phyloP scores from a whole-genome alignment of 2,888 invertebrate genomes.

The Belgica antarctica region DNA sequence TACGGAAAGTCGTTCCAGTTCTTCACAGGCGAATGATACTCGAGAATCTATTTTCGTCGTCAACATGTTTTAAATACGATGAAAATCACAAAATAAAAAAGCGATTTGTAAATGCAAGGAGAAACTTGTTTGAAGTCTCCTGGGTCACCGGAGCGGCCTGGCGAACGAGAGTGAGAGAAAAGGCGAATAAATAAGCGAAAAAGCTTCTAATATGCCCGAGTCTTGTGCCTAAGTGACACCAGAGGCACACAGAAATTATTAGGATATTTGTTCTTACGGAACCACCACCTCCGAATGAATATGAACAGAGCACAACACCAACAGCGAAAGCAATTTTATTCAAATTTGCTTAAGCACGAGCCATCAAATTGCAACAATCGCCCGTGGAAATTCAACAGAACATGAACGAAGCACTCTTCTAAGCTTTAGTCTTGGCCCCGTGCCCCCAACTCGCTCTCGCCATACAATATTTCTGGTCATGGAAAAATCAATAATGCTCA shows the following conservation, averaged over 20 bases:
- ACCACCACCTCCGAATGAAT: too few species aligned
- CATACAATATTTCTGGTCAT: constrained; percentile 25
- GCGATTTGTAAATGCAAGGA: too few species aligned
- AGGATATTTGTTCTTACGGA: too few species aligned
- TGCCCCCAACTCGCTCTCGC: background rate
- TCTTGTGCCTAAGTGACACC: too few species aligned
- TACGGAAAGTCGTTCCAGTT: too few species aligned
- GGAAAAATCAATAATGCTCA: constrained; percentile 43
- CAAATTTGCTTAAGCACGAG: background rate
- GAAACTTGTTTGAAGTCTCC: background rate
- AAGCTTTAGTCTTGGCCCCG: background rate
- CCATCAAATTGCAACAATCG: constrained; percentile 11
- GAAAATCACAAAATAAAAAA: background rate
- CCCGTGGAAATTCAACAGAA: constrained; percentile 27
- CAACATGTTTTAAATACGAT: background rate
- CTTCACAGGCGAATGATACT: too few species aligned
- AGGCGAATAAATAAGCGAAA: too few species aligned
- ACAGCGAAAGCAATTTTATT: too few species aligned
- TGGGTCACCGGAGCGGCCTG: background rate
- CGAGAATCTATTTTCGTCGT: background rate
- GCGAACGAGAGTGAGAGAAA: background rate
- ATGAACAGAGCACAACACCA: too few species aligned
- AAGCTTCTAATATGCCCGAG: too few species aligned
- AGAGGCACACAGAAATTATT: too few species aligned
- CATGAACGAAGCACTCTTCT: background rate